Percentiles rank a stretch among this genome's conserved stretches.
Conservation (phyloP, 2,888 invertebrate genomes). For the Thymelicus sylvestris region DNA sequence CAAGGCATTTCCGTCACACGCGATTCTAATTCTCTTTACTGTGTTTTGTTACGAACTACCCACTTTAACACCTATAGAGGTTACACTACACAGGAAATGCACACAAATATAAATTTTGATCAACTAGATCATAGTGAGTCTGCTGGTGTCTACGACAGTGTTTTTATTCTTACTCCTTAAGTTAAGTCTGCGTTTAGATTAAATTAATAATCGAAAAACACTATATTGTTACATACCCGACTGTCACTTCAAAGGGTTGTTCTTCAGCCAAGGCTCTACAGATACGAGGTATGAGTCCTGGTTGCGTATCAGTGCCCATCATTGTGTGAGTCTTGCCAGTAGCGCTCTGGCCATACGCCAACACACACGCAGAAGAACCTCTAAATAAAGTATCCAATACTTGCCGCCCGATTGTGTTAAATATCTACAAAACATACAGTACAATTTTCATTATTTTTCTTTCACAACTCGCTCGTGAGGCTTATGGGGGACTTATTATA, state of each 20-base stretch:
- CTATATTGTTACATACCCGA: constrained; percentile 56
- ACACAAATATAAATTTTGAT: not conserved
- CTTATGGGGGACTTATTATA: too few relatives aligned
- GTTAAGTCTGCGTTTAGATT: too few relatives aligned
- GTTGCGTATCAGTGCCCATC: constrained; percentile 85
- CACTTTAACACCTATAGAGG: not conserved
- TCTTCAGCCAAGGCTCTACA: constrained; percentile 66
- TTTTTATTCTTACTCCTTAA: too few relatives aligned
- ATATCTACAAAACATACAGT: constrained; percentile 76
- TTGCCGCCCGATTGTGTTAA: constrained; percentile 86
- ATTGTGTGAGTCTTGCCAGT: constrained; percentile 92
- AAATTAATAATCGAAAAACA: too few relatives aligned
- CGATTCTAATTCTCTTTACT: constrained; percentile 31
- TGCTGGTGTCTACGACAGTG: too few relatives aligned
- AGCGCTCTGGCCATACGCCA: constrained; percentile 91
- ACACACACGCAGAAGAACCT: constrained; percentile 88
- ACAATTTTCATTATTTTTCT: too few relatives aligned
- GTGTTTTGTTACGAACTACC: not conserved
- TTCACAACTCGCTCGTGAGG: too few relatives aligned
- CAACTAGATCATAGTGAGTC: too few relatives aligned
- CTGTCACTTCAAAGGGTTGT: constrained; percentile 59
- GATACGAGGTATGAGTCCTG: constrained; percentile 73
- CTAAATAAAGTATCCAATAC: constrained; percentile 86
- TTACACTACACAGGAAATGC: not conserved
- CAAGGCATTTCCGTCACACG: constrained; percentile 36